These are phyloP conservation scores for Patagioenas fasciata DNA, from an alignment of 2,113 vertebrate species.

Conservation along the genomic window DNA sequence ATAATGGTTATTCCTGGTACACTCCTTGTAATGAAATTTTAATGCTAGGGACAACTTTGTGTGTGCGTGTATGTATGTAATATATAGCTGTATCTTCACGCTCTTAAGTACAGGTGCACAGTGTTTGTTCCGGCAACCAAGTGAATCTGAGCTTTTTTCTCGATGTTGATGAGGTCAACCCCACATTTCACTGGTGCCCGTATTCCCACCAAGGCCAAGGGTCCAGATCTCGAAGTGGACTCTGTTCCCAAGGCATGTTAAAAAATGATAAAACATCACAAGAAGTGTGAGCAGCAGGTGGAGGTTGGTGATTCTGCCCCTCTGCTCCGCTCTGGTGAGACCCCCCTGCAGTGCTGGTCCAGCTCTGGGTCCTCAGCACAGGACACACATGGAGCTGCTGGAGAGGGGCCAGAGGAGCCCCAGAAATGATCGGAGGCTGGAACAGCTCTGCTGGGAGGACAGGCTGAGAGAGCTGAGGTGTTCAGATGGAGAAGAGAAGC, in stretches of 20 bases:
- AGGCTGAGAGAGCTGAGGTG: too few species aligned
- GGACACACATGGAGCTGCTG: too few species aligned
- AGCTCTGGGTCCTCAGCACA: too few species aligned
- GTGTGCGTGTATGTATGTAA: not conserved
- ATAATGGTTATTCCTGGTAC: constrained; percentile 48
- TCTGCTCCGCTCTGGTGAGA: too few species aligned
- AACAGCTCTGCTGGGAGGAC: too few species aligned
- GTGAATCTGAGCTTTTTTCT: not conserved
- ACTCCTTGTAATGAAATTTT: constrained; percentile 53
- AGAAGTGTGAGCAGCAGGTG: too few species aligned
- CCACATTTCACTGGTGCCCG: not conserved
- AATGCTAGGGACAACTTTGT: constrained; percentile 19
- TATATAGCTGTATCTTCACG: not conserved
- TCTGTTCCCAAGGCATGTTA: not conserved
- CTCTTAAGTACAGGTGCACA: not conserved
- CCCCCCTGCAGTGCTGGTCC: too few species aligned
- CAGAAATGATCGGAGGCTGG: too few species aligned
- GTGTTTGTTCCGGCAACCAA: not conserved
- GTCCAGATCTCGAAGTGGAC: not conserved
- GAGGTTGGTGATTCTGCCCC: too few species aligned
- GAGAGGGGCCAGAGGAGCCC: too few species aligned
- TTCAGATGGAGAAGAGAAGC: too few species aligned
- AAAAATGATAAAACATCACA: not conserved
- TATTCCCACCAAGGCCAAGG: not conserved
- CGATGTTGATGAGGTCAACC: not conserved